A percentile compares a stretch with the other conserved stretches of the same genome.
Conservation (phyloP, 2,113 vertebrate species). For the Promerops cafer region DNA sequence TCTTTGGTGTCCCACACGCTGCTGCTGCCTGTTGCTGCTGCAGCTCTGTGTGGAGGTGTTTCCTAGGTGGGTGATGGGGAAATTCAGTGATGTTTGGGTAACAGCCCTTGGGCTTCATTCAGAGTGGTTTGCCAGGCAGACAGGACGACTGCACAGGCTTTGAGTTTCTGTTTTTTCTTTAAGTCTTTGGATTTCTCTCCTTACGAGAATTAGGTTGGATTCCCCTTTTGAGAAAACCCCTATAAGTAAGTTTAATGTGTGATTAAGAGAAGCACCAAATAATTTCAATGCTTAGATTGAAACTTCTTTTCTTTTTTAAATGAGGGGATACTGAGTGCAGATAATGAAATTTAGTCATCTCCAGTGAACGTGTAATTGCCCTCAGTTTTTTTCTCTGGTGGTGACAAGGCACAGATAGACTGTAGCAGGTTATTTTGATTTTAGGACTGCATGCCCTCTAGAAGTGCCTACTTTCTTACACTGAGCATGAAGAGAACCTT, state of each 20-base stretch:
- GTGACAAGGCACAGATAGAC: not conserved
- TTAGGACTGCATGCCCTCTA: not conserved
- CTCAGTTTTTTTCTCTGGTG: not conserved
- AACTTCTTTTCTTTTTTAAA: not conserved
- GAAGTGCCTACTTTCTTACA: not conserved
- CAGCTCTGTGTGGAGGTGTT: not conserved
- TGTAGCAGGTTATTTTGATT: not conserved
- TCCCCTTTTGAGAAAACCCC: not conserved
- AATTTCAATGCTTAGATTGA: not conserved
- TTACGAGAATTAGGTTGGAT: not conserved
- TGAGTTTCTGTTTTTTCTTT: not conserved
- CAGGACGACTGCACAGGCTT: not conserved
- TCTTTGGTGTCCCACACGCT: not conserved
- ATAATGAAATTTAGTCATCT: not conserved
- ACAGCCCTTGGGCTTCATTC: not conserved
- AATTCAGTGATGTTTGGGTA: too few relatives aligned
- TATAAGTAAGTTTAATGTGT: not conserved
- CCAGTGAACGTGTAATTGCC: not conserved
- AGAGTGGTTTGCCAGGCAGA: not conserved
- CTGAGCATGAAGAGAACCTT: not conserved
- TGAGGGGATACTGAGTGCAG: not conserved
- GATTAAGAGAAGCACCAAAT: not conserved
- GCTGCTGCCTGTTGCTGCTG: not conserved
- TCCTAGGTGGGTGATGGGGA: not conserved
- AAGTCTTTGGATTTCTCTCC: not conserved